phyloP scores from a whole-genome alignment of 2,797 vertebrate species.

The Cirrhinus molitorella region DNA sequence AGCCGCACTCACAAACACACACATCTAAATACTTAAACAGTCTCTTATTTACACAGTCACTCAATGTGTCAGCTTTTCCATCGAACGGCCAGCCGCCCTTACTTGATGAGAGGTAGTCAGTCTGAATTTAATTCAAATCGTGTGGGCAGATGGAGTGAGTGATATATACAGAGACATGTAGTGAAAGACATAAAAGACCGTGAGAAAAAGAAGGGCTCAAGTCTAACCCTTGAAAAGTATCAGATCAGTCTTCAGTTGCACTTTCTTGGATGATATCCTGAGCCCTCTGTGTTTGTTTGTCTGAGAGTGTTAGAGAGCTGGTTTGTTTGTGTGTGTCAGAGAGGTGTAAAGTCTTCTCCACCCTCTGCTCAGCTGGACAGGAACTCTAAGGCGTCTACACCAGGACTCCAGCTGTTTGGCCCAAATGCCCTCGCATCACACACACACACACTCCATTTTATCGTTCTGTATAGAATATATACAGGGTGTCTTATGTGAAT shows the following conservation, averaged over 20 bases:
- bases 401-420: conserved; percentile 20
- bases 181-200: neutral
- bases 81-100: conserved; percentile 43
- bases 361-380: conserved; percentile 36
- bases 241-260: neutral
- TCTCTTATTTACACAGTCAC: conserved; percentile 59
- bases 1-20: conserved; percentile 26
- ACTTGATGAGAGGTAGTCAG: conserved; percentile 53
- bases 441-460: conserved; percentile 33
- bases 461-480: conserved; percentile 10
- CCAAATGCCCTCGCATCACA: neutral
- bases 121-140: conserved; percentile 56
- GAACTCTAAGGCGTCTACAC: conserved; percentile 32
- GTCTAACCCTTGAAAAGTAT: neutral
- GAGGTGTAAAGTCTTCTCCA: conserved; percentile 42
- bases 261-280: conserved; percentile 20
- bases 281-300: conserved; percentile 13
- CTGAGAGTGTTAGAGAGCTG: conserved; percentile 17
- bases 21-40: conserved; percentile 33
- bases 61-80: conserved; percentile 50
- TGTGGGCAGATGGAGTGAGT: conserved; percentile 41
- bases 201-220: neutral
- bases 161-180: conserved; percentile 2
- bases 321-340: conserved; percentile 45
- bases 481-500: conserved; percentile 13